These are phyloP conservation scores for Alauda arvensis DNA, from an alignment of 2,797 vertebrate genomes.

Conservation along the genomic window DNA sequence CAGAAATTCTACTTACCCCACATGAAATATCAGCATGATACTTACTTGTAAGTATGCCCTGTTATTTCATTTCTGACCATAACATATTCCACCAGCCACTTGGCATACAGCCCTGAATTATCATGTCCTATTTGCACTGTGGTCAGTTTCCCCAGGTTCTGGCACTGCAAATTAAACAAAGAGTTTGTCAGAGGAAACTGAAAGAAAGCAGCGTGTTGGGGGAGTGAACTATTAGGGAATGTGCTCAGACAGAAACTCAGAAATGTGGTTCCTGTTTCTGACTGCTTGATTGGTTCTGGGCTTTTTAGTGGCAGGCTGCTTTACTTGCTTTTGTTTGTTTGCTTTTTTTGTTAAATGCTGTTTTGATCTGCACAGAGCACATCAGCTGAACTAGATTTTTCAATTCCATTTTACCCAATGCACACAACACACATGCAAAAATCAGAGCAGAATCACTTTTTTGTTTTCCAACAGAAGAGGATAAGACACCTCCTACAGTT, in stretches of 20 bases:
- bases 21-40: conserved; percentile 19
- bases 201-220: not conserved
- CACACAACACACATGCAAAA: not conserved
- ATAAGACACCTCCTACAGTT: not conserved
- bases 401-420: not conserved
- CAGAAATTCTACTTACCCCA: conserved; percentile 49
- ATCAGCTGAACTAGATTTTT: not conserved
- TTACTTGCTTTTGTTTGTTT: not conserved
- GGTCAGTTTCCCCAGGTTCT: conserved; percentile 97
- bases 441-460: not conserved
- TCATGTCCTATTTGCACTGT: conserved; percentile 98
- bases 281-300: not conserved
- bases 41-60: conserved; percentile 97
- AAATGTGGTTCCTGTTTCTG: not conserved
- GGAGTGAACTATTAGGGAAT: not conserved
- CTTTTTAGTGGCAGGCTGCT: not conserved
- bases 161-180: conserved; percentile 80
- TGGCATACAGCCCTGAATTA: conserved; percentile 95
- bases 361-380: not conserved
- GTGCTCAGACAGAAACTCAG: not conserved
- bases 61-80: conserved; percentile 97
- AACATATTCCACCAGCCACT: conserved; percentile 96
- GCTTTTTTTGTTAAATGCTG: not conserved
- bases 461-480: not conserved
- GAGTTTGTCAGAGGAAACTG: not conserved